These are phyloP conservation scores for Drosophila azteca DNA, from an alignment of 1,140 invertebrate genomes.

Conservation along the genomic window DNA sequence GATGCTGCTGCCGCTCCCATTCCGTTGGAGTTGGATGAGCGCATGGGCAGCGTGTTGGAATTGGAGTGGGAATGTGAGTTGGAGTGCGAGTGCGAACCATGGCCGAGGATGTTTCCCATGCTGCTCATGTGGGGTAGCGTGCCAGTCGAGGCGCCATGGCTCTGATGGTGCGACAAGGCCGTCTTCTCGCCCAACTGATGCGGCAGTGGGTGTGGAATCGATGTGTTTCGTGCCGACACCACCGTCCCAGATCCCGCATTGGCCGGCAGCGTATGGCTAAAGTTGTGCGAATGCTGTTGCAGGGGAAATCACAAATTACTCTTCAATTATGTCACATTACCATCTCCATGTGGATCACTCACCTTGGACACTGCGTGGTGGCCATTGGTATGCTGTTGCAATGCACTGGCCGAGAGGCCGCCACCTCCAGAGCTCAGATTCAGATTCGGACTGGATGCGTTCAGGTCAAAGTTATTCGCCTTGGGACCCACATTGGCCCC, in stretches of 20 bases:
- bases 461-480: constrained; percentile 63
- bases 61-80: constrained; percentile 37
- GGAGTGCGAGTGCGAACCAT: constrained; percentile 33
- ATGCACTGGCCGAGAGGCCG: constrained; percentile 53
- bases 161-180: constrained; percentile 43
- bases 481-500: constrained; percentile 33
- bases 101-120: constrained; percentile 48
- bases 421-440: constrained; percentile 42
- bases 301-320: background rate
- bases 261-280: constrained; percentile 61
- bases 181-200: constrained; percentile 74
- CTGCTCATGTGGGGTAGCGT: constrained; percentile 45
- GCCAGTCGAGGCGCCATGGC: constrained; percentile 28
- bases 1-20: constrained; percentile 4
- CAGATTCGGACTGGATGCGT: constrained; percentile 75
- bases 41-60: constrained; percentile 67
- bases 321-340: background rate
- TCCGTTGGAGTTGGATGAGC: constrained; percentile 47
- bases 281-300: constrained; percentile 48
- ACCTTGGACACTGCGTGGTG: constrained; percentile 62
- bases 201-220: constrained; percentile 80
- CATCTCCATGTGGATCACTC: background rate
- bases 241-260: constrained; percentile 47
- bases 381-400: constrained; percentile 69
- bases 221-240: constrained; percentile 79